A percentile compares a stretch with the other conserved stretches of the same genome.
These are phyloP conservation scores for Hirundo rustica DNA, from an alignment of 2,797 vertebrate species.

Conservation along the genomic window DNA sequence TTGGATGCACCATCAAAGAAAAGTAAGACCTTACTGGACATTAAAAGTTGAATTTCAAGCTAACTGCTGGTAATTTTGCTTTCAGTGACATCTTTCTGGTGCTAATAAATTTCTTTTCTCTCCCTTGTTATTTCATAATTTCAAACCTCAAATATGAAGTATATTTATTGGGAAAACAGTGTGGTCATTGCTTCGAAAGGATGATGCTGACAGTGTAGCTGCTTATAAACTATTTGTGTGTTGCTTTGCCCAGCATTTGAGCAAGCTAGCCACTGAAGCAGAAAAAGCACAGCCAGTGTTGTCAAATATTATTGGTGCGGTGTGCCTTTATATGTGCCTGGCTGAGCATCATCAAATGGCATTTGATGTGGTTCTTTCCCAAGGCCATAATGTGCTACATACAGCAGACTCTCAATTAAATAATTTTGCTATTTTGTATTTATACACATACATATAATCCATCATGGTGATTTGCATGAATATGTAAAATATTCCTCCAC, in stretches of 20 bases:
- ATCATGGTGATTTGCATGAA: slow-evolving; percentile 30
- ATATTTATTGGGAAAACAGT: slow-evolving; percentile 32
- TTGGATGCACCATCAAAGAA: not conserved
- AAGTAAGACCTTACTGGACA: not conserved
- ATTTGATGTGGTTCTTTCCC: slow-evolving; percentile 71
- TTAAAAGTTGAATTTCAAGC: not conserved
- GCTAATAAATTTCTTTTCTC: not conserved
- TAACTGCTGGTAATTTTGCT: slow-evolving; percentile 8
- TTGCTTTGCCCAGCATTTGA: slow-evolving; percentile 51
- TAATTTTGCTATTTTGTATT: slow-evolving; percentile 20
- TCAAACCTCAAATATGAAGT: slow-evolving; percentile 26
- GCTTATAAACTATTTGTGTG: slow-evolving; percentile 56
- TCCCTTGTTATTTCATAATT: not conserved
- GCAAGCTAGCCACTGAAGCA: slow-evolving; percentile 67
- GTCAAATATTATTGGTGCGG: slow-evolving; percentile 74
- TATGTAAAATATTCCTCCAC: slow-evolving; percentile 46
- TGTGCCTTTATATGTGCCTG: slow-evolving; percentile 70
- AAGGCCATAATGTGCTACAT: slow-evolving; percentile 50
- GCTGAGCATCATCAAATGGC: slow-evolving; percentile 72
- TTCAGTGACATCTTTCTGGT: not conserved
- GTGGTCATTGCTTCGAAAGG: slow-evolving; percentile 14
- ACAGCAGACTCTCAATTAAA: slow-evolving; percentile 31
- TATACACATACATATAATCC: not conserved
- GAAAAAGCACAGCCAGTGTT: slow-evolving; percentile 74
- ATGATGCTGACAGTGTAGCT: slow-evolving; percentile 50